Evolutionary conservation across 2,888 invertebrate species (phyloP).

Genomic region (Rhaphigaster nebulosa): DNA sequence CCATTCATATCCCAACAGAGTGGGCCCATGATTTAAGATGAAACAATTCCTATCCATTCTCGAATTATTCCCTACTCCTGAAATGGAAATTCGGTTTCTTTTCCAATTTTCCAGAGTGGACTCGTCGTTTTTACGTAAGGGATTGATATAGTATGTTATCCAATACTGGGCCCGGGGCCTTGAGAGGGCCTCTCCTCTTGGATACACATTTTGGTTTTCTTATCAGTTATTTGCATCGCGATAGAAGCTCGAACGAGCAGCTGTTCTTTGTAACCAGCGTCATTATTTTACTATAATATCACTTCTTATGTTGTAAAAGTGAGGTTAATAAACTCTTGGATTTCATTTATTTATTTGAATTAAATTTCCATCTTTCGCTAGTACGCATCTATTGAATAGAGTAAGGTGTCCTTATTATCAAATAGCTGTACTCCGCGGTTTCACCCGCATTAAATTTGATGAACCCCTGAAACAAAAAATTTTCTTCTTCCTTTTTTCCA

Average conservation of each 20-base stretch:
- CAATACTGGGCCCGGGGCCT: background rate
- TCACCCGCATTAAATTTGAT: too few species aligned
- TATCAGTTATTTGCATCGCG: slow-evolving; percentile 2
- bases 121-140: slow-evolving; percentile 32
- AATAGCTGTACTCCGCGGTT: too few species aligned
- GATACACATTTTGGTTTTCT: background rate
- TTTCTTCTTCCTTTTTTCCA: too few species aligned
- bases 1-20: too few species aligned
- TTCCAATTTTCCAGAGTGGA: slow-evolving; percentile 37
- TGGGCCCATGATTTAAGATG: background rate
- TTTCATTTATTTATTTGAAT: background rate
- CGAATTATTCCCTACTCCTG: background rate
- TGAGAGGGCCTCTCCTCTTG: background rate
- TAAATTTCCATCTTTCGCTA: background rate
- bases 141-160: slow-evolving; percentile 32
- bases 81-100: slow-evolving; percentile 30
- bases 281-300: background rate
- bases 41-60: background rate
- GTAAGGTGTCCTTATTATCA: too few species aligned
- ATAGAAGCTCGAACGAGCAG: background rate
- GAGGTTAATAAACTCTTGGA: background rate
- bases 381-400: too few species aligned
- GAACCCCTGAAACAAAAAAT: too few species aligned
- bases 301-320: background rate
- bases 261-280: background rate